Conservation (phyloP, 2,888 invertebrate species). For the Catonia carolina region DNA sequence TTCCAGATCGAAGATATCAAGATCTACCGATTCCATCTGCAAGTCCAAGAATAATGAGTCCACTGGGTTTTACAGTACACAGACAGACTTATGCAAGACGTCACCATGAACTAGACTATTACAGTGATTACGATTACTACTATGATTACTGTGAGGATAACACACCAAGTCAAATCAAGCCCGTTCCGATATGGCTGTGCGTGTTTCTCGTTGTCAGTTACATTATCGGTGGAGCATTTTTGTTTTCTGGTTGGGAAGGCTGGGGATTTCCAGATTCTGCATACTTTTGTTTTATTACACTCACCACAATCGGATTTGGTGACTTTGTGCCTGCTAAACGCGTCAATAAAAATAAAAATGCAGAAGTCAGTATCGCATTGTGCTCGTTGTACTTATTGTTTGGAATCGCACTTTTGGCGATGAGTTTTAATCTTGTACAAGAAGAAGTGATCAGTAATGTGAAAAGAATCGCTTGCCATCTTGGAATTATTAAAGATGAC, state of each 20-base stretch:
- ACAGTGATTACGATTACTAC: conserved; percentile 39
- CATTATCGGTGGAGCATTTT: conserved; percentile 79
- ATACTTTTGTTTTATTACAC: conserved; percentile 89
- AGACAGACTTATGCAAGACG: conserved; percentile 47
- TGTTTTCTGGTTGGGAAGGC: conserved; percentile 78
- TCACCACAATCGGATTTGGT: conserved; percentile 89
- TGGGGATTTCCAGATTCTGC: conserved; percentile 85
- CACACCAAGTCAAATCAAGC: conserved; percentile 50
- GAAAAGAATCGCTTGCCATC: conserved; percentile 72
- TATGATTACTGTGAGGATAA: conserved; percentile 56
- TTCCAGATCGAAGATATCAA: conserved; percentile 8
- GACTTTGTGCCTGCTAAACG: conserved; percentile 85
- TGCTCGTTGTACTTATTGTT: conserved; percentile 89
- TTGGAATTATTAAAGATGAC: conserved; percentile 80
- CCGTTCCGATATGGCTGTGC: conserved; percentile 86
- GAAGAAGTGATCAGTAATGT: conserved; percentile 88
- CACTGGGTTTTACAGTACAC: conserved; percentile 58
- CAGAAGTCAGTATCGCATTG: conserved; percentile 64
- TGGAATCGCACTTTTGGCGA: conserved; percentile 88
- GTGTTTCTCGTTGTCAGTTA: conserved; percentile 82
- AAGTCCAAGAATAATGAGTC: conserved; percentile 60
- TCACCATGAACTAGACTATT: conserved; percentile 33
- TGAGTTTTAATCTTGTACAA: conserved; percentile 95
- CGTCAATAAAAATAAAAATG: conserved; percentile 43
- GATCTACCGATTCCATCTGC: conserved; percentile 15